Percentiles rank a stretch among this genome's conserved stretches.
Conservation (phyloP, 2,888 invertebrate genomes). For the Eupithecia dodoneata region DNA sequence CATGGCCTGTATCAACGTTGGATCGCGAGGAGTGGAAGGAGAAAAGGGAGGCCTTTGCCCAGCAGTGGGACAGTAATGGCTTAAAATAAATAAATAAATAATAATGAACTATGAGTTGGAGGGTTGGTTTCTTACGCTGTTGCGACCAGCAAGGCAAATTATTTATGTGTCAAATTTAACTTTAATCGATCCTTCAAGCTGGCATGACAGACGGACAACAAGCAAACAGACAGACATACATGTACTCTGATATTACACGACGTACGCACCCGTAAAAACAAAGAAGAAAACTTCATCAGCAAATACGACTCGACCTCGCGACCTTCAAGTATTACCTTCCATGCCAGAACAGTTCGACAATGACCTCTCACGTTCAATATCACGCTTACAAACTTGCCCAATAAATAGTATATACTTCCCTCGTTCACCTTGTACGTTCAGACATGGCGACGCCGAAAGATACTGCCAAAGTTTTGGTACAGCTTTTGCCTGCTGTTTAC, state of each 20-base stretch:
- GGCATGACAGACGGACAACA: not conserved
- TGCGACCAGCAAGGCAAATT: no score
- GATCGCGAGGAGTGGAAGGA: no score
- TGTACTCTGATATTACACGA: not conserved
- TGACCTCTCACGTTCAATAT: constrained; percentile 14
- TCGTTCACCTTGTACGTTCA: constrained; percentile 14
- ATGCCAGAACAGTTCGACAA: constrained; percentile 1
- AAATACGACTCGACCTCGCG: not conserved
- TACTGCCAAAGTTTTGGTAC: constrained; percentile 9
- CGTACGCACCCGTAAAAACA: not conserved
- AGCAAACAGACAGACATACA: not conserved
- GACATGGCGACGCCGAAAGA: constrained; percentile 11
- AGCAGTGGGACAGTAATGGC: no score
- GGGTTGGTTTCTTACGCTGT: no score
- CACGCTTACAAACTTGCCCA: constrained; percentile 13
- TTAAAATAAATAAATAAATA: no score
- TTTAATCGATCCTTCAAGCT: not conserved
- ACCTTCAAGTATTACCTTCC: not conserved
- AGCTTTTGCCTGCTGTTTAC: not conserved
- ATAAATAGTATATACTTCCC: constrained; percentile 7
- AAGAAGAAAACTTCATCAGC: not conserved
- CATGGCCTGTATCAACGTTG: no score
- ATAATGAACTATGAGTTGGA: no score
- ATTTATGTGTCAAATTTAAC: no score
- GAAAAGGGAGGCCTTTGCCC: no score